Conservation (phyloP, 2,888 invertebrate species). For the Listrodromus nycthemerus region DNA sequence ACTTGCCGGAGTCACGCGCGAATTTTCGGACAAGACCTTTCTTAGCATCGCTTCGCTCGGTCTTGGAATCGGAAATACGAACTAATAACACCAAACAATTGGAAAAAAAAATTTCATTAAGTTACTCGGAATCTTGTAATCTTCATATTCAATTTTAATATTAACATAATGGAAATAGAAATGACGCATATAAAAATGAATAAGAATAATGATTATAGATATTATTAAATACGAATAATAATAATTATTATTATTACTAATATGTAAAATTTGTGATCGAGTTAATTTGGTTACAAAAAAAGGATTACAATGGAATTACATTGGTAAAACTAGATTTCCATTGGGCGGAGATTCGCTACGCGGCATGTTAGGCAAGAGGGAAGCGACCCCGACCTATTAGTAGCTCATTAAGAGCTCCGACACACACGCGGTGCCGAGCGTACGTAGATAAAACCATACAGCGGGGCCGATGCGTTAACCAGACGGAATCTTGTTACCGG, state of each 20-base stretch:
- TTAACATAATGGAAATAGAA: no score
- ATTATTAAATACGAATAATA: no score
- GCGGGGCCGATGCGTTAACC: not conserved
- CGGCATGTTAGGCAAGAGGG: constrained; percentile 13
- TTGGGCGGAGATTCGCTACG: not conserved
- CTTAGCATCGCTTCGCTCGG: not conserved
- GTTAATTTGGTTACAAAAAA: not conserved
- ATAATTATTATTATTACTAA: no score
- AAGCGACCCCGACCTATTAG: constrained; percentile 38
- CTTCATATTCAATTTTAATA: no score
- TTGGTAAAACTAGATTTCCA: not conserved
- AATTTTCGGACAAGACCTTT: constrained; percentile 37
- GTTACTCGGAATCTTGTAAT: no score
- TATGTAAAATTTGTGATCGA: not conserved
- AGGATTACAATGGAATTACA: not conserved
- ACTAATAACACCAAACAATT: not conserved
- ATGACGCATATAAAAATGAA: no score
- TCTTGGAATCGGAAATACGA: not conserved
- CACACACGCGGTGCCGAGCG: not conserved
- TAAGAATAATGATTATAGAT: no score
- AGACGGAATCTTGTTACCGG: constrained; percentile 6
- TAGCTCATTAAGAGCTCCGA: constrained; percentile 28
- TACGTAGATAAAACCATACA: not conserved
- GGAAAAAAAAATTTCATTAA: not conserved
- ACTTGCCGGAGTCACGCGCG: constrained; percentile 40